These are phyloP conservation scores for Sarcophaga rosellei DNA, from an alignment of 2,888 invertebrate species.

Conservation along the genomic window DNA sequence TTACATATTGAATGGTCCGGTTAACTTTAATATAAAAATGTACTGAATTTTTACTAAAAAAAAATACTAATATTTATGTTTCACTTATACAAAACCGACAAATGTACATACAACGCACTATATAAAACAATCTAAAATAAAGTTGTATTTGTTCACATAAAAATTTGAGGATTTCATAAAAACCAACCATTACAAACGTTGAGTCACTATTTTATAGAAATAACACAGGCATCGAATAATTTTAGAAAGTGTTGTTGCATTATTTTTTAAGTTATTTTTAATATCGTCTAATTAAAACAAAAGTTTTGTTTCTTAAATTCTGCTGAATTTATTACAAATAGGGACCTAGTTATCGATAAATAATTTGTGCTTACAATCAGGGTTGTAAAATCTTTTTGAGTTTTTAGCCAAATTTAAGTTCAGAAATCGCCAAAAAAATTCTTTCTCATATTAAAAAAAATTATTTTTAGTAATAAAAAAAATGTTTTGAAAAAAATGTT, in stretches of 20 bases:
- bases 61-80: too few species aligned
- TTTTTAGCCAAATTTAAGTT: too few species aligned
- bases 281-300: constrained; percentile 19
- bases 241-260: constrained; percentile 50
- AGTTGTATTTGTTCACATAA: neutral
- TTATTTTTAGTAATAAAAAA: too few species aligned
- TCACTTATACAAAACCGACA: neutral
- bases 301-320: constrained; percentile 33
- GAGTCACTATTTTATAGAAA: constrained; percentile 51
- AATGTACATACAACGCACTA: neutral
- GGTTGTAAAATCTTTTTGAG: too few species aligned
- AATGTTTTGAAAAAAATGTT: too few species aligned
- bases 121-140: neutral
- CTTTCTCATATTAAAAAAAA: too few species aligned
- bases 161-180: neutral
- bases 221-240: constrained; percentile 37
- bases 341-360: neutral
- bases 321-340: constrained; percentile 19
- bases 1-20: neutral
- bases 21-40: neutral
- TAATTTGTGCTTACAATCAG: neutral
- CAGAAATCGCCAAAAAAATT: too few species aligned
- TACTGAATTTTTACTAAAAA: neutral
- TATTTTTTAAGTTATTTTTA: constrained; percentile 43
- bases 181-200: constrained; percentile 56